Percentiles rank a stretch among this genome's conserved stretches.
These are phyloP conservation scores for Pyrochroa serraticornis DNA, from an alignment of 2,888 invertebrate species.

Conservation along the genomic window DNA sequence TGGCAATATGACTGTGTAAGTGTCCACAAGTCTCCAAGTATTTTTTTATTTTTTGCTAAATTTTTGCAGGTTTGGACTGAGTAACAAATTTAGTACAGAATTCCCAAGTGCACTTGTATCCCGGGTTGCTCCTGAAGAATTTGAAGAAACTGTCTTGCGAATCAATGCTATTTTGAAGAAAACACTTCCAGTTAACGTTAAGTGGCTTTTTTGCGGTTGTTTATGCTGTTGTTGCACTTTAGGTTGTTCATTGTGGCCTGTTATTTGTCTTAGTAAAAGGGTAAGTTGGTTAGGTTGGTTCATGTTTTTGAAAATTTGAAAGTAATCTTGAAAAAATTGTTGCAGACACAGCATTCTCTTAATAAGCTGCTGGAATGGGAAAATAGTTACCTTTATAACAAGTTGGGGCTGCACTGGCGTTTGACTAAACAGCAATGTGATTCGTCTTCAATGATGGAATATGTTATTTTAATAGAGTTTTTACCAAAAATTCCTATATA, in stretches of 20 bases:
- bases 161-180: slow-evolving; percentile 90
- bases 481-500: slow-evolving; percentile 95
- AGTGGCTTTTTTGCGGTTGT: slow-evolving; percentile 98
- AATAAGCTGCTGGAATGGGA: slow-evolving; percentile 97
- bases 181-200: slow-evolving; percentile 94
- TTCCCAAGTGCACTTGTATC: slow-evolving; percentile 94
- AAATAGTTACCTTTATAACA: slow-evolving; percentile 94
- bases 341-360: slow-evolving; percentile 88
- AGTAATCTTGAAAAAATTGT: slow-evolving; percentile 36
- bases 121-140: slow-evolving; percentile 96
- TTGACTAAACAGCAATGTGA: slow-evolving; percentile 94
- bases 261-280: slow-evolving; percentile 96
- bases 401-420: slow-evolving; percentile 92
- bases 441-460: slow-evolving; percentile 97
- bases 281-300: slow-evolving; percentile 65
- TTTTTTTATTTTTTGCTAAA: slow-evolving; percentile 1
- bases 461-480: slow-evolving; percentile 93
- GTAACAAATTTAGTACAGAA: slow-evolving; percentile 93
- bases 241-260: slow-evolving; percentile 98
- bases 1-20: slow-evolving; percentile 98
- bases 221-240: slow-evolving; percentile 98
- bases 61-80: slow-evolving; percentile 85
- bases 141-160: slow-evolving; percentile 88
- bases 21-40: slow-evolving; percentile 33
- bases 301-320: not conserved